Percentiles rank a stretch among this genome's conserved stretches.
phyloP scores from a whole-genome alignment of 2,113 vertebrate species.

The Sebastes fasciatus region DNA sequence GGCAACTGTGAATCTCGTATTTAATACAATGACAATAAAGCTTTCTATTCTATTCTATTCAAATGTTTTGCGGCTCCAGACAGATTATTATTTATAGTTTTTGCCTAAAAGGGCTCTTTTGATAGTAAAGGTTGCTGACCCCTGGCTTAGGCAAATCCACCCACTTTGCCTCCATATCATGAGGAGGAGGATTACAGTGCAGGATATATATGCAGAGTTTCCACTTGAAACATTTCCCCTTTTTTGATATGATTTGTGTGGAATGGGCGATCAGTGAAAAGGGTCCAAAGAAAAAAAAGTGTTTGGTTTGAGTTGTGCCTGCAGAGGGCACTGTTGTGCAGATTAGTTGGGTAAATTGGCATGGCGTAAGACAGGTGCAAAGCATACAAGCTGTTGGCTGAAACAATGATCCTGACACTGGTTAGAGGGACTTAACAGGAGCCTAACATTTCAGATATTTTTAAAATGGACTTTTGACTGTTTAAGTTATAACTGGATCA shows the following conservation, averaged over 20 bases:
- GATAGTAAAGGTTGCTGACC: no score
- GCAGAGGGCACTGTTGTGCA: conserved; percentile 35
- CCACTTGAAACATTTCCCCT: conserved; percentile 10
- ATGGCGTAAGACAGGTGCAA: neutral
- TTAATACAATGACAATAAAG: no score
- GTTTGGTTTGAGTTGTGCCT: conserved; percentile 24
- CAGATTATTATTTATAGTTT: no score
- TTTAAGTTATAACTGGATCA: conserved; percentile 72
- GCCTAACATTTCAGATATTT: conserved; percentile 65
- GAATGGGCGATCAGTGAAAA: conserved; percentile 27
- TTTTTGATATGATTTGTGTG: conserved; percentile 35
- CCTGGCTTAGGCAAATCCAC: no score
- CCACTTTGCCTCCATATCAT: no score
- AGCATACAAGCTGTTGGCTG: neutral
- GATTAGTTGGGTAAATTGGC: conserved; percentile 23
- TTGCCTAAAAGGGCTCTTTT: no score
- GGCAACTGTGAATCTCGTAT: no score
- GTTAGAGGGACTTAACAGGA: conserved; percentile 34
- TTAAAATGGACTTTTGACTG: conserved; percentile 62
- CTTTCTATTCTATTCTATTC: no score
- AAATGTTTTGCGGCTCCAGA: no score
- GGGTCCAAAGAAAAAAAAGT: conserved; percentile 61
- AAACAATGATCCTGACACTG: conserved; percentile 25
- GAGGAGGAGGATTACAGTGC: no score
- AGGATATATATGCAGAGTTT: neutral